These are phyloP conservation scores for Anolis sagrei DNA, from an alignment of 2,113 vertebrate species.

Conservation along the genomic window DNA sequence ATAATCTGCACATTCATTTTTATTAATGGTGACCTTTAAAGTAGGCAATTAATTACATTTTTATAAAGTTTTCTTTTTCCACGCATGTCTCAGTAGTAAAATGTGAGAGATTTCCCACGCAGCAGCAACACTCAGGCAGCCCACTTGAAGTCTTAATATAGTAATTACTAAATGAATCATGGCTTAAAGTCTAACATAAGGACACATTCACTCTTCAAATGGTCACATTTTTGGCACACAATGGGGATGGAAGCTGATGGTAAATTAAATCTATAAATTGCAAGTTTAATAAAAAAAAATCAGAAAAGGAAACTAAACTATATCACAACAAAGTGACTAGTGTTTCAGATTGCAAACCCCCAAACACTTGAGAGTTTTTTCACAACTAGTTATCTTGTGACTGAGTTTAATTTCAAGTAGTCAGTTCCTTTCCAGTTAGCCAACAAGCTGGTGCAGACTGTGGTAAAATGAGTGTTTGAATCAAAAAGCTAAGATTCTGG, in stretches of 20 bases:
- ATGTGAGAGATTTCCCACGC: background rate
- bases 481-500: no score
- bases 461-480: no score
- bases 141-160: constrained; percentile 17
- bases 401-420: background rate
- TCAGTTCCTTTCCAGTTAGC: background rate
- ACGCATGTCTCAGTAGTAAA: constrained; percentile 11
- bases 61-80: constrained; percentile 32
- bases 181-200: constrained; percentile 27
- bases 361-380: background rate
- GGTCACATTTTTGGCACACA: constrained; percentile 24
- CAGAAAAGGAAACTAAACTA: background rate
- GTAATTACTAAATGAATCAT: constrained; percentile 6
- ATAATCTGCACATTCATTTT: constrained; percentile 61
- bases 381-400: background rate
- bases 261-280: constrained; percentile 14
- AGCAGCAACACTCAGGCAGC: constrained; percentile 5
- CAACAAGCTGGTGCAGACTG: background rate
- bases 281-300: background rate
- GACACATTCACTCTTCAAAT: constrained; percentile 17
- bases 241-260: constrained; percentile 25
- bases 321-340: background rate
- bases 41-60: constrained; percentile 49
- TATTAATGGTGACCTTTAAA: constrained; percentile 60
- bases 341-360: background rate